Conservation (phyloP, 2,888 invertebrate species). For the Dyspetes luteomarginatus region DNA sequence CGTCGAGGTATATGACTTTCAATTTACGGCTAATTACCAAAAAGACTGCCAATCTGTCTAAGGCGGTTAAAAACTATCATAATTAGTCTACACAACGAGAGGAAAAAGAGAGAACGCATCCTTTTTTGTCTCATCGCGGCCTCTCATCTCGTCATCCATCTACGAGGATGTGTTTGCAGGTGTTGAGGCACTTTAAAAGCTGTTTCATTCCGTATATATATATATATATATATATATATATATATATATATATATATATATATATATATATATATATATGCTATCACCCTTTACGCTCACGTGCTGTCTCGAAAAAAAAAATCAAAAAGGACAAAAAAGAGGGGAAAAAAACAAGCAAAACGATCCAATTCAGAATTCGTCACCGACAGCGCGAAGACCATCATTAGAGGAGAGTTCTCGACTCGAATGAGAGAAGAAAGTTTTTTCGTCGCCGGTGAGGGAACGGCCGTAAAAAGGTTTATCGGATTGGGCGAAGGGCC, state of each 20-base stretch:
- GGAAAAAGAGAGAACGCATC: too few species aligned
- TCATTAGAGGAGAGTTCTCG: conserved; percentile 43
- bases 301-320: not conserved
- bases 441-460: conserved; percentile 43
- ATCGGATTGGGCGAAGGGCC: conserved; percentile 58
- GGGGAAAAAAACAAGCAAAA: conserved; percentile 23
- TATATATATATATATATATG: too few species aligned
- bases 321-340: not conserved
- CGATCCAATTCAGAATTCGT: conserved; percentile 53
- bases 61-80: not conserved
- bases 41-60: not conserved
- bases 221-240: too few species aligned
- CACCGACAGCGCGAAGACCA: conserved; percentile 57
- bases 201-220: not conserved
- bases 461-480: conserved; percentile 52
- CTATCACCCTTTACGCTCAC: not conserved
- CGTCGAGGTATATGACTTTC: too few species aligned
- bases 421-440: conserved; percentile 42
- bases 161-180: not conserved
- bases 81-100: not conserved
- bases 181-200: not conserved
- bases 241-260: too few species aligned
- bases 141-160: not conserved
- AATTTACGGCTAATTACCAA: too few species aligned
- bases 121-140: not conserved